phyloP scores from a whole-genome alignment of 2,797 vertebrate genomes.

The Gallinago stenura region DNA sequence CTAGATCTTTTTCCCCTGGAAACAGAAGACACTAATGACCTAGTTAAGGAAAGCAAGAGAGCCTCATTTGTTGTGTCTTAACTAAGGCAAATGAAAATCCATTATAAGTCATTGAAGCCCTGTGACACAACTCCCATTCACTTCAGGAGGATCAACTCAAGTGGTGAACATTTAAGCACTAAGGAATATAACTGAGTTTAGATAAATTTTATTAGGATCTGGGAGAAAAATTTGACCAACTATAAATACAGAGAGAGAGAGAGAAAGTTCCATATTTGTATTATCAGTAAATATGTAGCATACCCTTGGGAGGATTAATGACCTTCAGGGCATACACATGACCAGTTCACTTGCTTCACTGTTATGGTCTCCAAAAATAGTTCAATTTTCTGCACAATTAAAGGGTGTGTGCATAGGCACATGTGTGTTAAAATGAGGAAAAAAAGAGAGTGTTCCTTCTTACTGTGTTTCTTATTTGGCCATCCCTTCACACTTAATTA shows the following conservation, averaged over 20 bases:
- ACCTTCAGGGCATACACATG: neutral
- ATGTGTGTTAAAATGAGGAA: neutral
- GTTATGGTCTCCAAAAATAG: conserved; percentile 20
- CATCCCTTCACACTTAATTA: conserved; percentile 69
- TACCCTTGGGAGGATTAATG: neutral
- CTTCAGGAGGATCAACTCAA: neutral
- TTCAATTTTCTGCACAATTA: conserved; percentile 28
- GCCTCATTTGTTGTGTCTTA: neutral
- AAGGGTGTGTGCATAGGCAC: neutral
- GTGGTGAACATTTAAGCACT: neutral
- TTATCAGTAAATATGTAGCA: conserved; percentile 6
- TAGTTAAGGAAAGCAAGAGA: neutral
- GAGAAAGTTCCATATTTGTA: neutral
- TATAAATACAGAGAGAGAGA: neutral
- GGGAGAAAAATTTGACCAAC: neutral
- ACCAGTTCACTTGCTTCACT: conserved; percentile 36
- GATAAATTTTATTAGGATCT: neutral
- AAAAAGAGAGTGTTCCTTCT: neutral
- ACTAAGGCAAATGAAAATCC: conserved; percentile 22
- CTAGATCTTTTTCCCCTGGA: neutral
- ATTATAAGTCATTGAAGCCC: neutral
- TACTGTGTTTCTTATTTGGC: conserved; percentile 39
- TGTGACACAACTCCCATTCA: neutral
- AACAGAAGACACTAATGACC: neutral
- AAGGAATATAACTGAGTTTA: neutral